These are phyloP conservation scores for Picus viridis DNA, from an alignment of 2,797 vertebrate genomes.

Conservation along the genomic window DNA sequence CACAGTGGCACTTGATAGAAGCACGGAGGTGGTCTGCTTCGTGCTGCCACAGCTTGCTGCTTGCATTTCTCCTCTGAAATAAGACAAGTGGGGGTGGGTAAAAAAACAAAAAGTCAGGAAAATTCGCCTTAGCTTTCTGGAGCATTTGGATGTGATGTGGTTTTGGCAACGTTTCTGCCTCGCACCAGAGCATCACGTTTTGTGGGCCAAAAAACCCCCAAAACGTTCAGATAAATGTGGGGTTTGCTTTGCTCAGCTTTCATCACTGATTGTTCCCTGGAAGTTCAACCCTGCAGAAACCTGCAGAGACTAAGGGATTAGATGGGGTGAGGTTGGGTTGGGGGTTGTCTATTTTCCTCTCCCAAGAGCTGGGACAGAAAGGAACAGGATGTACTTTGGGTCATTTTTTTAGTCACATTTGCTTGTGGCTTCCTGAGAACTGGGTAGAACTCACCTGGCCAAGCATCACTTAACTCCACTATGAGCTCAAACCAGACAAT, in stretches of 20 bases:
- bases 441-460: not conserved
- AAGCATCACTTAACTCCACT: not conserved
- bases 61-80: not conserved
- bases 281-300: not conserved
- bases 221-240: not conserved
- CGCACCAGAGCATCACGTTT: not conserved
- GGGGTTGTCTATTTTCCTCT: rapidly evolving
- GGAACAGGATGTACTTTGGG: not conserved
- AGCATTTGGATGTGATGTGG: not conserved
- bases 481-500: rapidly evolving
- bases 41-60: not conserved
- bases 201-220: not conserved
- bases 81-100: no score
- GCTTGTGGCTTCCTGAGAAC: not conserved
- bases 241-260: not conserved
- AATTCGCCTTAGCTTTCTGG: not conserved
- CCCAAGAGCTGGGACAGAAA: not conserved
- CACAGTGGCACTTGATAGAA: not conserved
- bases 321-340: no score
- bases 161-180: not conserved
- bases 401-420: not conserved
- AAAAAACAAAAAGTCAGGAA: not conserved
- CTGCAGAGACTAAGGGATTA: not conserved
- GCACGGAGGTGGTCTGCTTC: not conserved
- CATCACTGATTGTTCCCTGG: not conserved